Conservation (phyloP, 2,113 vertebrate species). For the Xenopus borealis region DNA sequence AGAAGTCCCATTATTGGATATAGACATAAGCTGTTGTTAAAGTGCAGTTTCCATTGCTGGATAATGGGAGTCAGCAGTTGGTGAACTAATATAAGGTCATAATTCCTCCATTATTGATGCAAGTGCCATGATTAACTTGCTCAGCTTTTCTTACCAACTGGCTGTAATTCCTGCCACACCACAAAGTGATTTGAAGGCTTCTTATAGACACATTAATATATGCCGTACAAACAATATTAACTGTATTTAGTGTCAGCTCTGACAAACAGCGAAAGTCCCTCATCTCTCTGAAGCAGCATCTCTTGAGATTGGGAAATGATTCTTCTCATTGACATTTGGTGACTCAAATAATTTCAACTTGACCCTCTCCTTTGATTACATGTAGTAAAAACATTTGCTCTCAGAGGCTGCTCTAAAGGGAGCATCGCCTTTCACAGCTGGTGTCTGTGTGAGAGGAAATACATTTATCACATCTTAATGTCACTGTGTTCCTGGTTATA, state of each 20-base stretch:
- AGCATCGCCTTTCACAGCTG: constrained; percentile 18
- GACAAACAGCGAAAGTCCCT: neutral
- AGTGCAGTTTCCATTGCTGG: too few species aligned
- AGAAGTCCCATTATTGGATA: too few species aligned
- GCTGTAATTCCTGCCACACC: too few species aligned
- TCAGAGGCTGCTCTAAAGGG: neutral
- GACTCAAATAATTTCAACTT: constrained; percentile 6
- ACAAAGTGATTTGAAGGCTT: too few species aligned
- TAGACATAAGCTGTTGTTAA: too few species aligned
- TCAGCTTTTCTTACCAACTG: neutral
- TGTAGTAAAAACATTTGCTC: constrained; percentile 16
- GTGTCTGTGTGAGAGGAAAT: constrained; percentile 1
- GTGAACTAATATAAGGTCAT: too few species aligned
- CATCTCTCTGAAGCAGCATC: neutral
- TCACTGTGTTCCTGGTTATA: constrained; percentile 2
- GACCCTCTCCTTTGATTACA: constrained; percentile 24
- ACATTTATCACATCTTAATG: constrained; percentile 30
- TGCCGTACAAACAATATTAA: constrained; percentile 12
- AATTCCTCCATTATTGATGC: neutral
- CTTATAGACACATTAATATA: too few species aligned
- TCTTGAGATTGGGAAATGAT: neutral
- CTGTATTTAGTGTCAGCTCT: neutral
- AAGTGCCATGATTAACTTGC: neutral
- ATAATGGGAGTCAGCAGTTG: too few species aligned
- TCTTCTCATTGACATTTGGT: constrained; percentile 35